Evolutionary conservation across 2,888 invertebrate genomes (phyloP).

Genomic region (Sarcophaga subvicina): DNA sequence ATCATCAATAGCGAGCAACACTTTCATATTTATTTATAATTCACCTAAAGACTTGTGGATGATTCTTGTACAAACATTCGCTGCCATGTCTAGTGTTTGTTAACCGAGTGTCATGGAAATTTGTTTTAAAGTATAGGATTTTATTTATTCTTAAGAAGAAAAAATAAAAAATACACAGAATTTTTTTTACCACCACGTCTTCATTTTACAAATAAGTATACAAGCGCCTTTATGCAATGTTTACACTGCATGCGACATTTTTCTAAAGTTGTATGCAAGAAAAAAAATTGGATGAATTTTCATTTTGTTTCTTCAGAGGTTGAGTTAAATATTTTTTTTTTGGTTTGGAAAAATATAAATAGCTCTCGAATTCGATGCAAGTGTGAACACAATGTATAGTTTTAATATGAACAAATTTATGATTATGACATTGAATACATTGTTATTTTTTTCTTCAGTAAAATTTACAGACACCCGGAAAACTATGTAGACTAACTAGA

Average conservation of each 20-base stretch:
- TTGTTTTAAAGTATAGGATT: constrained; percentile 30
- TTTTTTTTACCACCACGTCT: constrained; percentile 22
- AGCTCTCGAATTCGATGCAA: not conserved
- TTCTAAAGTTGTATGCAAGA: not conserved
- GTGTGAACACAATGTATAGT: constrained; percentile 23
- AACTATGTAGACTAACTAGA: constrained; percentile 18
- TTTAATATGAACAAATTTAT: constrained; percentile 39
- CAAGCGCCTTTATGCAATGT: constrained; percentile 37
- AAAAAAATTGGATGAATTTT: not conserved
- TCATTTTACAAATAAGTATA: constrained; percentile 1
- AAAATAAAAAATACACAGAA: constrained; percentile 10
- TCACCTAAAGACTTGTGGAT: constrained; percentile 42
- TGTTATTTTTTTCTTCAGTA: constrained; percentile 11
- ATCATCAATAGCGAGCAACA: constrained; percentile 69
- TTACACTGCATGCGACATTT: constrained; percentile 13
- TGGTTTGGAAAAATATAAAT: not conserved
- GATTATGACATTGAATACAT: constrained; percentile 21
- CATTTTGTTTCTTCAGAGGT: too few species aligned
- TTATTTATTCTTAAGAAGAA: constrained; percentile 36
- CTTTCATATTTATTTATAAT: constrained; percentile 62
- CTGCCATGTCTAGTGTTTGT: not conserved
- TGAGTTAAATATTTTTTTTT: not conserved
- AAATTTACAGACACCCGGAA: constrained; percentile 51
- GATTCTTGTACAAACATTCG: constrained; percentile 22
- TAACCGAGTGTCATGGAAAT: constrained; percentile 47